These are phyloP conservation scores for Xiphophorus maculatus DNA, from an alignment of 2,113 vertebrate species.

Conservation along the genomic window DNA sequence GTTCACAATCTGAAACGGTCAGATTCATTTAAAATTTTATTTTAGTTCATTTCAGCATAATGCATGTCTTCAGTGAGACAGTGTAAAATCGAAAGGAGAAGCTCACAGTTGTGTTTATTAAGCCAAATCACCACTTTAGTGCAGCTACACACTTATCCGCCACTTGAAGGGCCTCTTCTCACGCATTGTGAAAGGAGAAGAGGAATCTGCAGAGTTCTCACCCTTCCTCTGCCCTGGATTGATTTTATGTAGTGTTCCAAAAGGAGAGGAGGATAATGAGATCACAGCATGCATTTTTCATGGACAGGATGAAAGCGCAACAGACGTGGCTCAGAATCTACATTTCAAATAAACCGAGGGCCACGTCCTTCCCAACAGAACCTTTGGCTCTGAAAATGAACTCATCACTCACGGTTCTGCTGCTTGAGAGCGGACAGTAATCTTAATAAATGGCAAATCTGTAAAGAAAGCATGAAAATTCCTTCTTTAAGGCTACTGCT, in stretches of 20 bases:
- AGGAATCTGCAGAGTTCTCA: conserved; percentile 51
- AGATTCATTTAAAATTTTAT: too few relatives aligned
- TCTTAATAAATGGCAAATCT: conserved; percentile 10
- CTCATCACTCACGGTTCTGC: conserved; percentile 36
- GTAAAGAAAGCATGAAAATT: neutral
- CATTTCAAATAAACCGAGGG: conserved; percentile 63
- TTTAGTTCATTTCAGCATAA: neutral
- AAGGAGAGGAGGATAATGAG: conserved; percentile 63
- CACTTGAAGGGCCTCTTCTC: conserved; percentile 58
- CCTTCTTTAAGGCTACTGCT: neutral
- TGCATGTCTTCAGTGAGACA: neutral
- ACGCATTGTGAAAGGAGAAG: conserved; percentile 42
- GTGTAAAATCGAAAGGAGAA: neutral
- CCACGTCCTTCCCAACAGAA: conserved; percentile 28
- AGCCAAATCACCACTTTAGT: conserved; percentile 6
- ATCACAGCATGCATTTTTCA: conserved; percentile 71
- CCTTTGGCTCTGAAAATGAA: conserved; percentile 34
- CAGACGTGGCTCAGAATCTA: conserved; percentile 51
- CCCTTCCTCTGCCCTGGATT: conserved; percentile 49
- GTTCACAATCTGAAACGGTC: too few relatives aligned
- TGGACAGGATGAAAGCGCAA: conserved; percentile 60
- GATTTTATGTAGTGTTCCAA: conserved; percentile 60
- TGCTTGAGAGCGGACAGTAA: conserved; percentile 22
- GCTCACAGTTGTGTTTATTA: conserved; percentile 6
- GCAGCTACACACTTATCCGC: conserved; percentile 33